These are phyloP conservation scores for Antitype chi DNA, from an alignment of 2,888 invertebrate species.

Conservation along the genomic window DNA sequence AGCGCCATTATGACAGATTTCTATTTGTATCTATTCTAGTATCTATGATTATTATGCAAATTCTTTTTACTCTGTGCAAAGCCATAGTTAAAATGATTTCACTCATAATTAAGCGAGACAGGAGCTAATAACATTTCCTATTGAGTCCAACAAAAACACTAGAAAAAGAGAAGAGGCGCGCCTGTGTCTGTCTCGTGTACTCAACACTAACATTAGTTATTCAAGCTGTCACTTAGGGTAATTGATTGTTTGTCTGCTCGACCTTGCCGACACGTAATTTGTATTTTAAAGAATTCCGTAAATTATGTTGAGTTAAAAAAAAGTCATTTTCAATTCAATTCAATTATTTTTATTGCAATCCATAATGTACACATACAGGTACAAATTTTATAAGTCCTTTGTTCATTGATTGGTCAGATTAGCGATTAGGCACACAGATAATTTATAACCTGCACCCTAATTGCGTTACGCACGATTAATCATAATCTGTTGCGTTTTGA, in stretches of 20 bases:
- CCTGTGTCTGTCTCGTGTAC: slow-evolving; percentile 2
- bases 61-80: background rate
- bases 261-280: slow-evolving; percentile 15
- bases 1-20: background rate
- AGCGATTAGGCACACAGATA: too few species aligned
- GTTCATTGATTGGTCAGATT: too few species aligned
- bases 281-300: slow-evolving; percentile 4
- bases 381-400: too few species aligned
- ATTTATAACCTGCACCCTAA: too few species aligned
- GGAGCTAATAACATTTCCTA: background rate
- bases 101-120: background rate
- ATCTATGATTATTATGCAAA: slow-evolving; percentile 3
- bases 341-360: too few species aligned
- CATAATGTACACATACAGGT: too few species aligned
- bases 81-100: background rate
- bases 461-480: too few species aligned
- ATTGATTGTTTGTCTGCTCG: slow-evolving; percentile 11
- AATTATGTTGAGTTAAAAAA: background rate
- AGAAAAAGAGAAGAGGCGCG: background rate
- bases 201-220: slow-evolving; percentile 23
- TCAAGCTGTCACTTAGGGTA: slow-evolving; percentile 12
- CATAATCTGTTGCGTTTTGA: too few species aligned
- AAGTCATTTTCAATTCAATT: background rate
- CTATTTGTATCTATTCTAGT: background rate
- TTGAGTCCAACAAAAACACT: background rate